These are phyloP conservation scores for Pasiphila rectangulata DNA, from an alignment of 2,888 invertebrate genomes.

Conservation along the genomic window DNA sequence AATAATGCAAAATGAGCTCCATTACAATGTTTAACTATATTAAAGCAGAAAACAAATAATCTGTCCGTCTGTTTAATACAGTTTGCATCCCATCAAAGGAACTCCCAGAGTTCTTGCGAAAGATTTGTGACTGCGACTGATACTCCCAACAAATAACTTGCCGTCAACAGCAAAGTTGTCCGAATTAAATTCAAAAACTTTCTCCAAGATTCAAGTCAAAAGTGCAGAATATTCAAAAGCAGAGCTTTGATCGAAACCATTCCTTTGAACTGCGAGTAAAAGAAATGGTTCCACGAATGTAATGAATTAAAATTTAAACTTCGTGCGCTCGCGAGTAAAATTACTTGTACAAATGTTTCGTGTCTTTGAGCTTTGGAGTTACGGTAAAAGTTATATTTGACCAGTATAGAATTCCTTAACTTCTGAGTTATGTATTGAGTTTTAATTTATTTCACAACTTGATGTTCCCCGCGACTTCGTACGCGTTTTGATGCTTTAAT, in stretches of 20 bases:
- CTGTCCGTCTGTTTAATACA: too few species aligned
- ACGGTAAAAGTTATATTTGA: too few species aligned
- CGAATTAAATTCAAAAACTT: not conserved
- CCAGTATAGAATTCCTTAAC: too few species aligned
- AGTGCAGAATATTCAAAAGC: not conserved
- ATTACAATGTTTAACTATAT: too few species aligned
- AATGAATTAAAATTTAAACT: not conserved
- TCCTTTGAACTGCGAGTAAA: conserved; percentile 1
- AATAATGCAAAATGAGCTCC: too few species aligned
- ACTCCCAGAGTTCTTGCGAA: not conserved
- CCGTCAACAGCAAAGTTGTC: not conserved
- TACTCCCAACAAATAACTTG: not conserved
- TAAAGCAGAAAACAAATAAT: too few species aligned
- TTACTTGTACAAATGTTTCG: conserved; percentile 6
- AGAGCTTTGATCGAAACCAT: not conserved
- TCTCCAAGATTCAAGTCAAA: not conserved
- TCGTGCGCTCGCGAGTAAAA: conserved; percentile 6
- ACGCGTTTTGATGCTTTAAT: too few species aligned
- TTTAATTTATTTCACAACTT: too few species aligned
- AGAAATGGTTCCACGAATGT: not conserved
- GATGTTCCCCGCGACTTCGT: too few species aligned
- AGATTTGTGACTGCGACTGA: not conserved
- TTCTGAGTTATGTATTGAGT: too few species aligned
- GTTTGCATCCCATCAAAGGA: too few species aligned
- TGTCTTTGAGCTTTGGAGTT: not conserved